Base-by-base conservation (phyloP, 1,140 invertebrate genomes). In the Antheraea mylitta region DNA sequence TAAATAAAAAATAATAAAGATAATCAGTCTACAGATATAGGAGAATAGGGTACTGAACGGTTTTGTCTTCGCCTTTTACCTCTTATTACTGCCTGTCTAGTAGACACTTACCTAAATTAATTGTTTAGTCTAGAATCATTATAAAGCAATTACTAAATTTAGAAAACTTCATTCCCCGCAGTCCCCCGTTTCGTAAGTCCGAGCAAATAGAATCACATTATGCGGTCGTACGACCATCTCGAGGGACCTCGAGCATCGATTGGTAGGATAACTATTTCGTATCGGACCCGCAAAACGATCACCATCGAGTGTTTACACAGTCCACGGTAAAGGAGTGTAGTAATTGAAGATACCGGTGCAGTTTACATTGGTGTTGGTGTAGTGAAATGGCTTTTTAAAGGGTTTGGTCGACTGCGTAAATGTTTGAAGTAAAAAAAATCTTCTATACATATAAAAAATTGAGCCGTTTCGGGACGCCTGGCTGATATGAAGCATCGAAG, bases 301-400 rank as follows among this genome's bases (percentile, higher is more conserved):
- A 53, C 60, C 22, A n/a, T 71, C 63, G 69, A 78, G 76, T 78
- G 70, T 78, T 78, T 76, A 70, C 53, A 60, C 48, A 71, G 66
- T 68, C 63, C 72, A 42, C 66, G 66, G 65, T 73, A 77, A 78
- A 78, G 74, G 74, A 71, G 73, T 76, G 74, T 74, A 53, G 45
- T 53, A 74, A 78, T 75, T 70, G 76, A 73, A 78, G 76, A 80
- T 70, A 67, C 45, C 71, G 62, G 60, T 67, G 63, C 72, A 75
- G 69, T 75, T 78, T 78, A 72, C 64, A 72, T 59, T 79, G 72
- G 70, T 76, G 72, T 72, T 76, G 66, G 74, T 58, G 65, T 65
- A 74, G 72, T 61, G 68, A 76, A 76, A 79, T 74, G 74, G 69
- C 62, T 73, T 73, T 77, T 75, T 71, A 77, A 79, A 75, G 70